These are phyloP conservation scores for Struthidea cinerea DNA, from an alignment of 2,113 vertebrate species.

Conservation along the genomic window DNA sequence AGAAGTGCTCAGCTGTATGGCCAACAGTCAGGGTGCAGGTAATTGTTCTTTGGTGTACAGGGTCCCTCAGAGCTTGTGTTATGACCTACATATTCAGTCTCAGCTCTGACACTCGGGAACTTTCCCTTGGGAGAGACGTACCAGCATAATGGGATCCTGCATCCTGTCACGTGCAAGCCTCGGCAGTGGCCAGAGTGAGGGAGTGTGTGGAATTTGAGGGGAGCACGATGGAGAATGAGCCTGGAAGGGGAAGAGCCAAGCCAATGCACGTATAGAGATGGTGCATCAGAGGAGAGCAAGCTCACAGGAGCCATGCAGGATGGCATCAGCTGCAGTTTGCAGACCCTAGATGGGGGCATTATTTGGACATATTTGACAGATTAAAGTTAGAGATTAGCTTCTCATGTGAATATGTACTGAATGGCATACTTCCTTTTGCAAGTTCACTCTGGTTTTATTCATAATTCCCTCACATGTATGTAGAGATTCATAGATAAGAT, in stretches of 20 bases:
- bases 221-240: background rate
- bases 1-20: background rate
- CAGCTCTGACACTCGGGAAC: background rate
- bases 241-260: background rate
- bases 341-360: background rate
- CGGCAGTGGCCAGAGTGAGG: background rate
- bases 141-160: background rate
- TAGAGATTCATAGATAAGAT: background rate
- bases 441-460: background rate
- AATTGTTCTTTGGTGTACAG: background rate
- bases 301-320: background rate
- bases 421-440: background rate
- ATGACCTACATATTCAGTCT: background rate
- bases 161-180: background rate
- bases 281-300: background rate
- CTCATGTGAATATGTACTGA: background rate
- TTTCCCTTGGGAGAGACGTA: background rate
- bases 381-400: background rate
- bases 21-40: background rate
- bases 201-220: background rate
- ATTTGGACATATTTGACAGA: background rate
- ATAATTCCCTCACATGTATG: background rate
- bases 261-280: rapidly evolving
- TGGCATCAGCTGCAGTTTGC: background rate
- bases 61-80: background rate